Conservation (phyloP, 2,113 vertebrate genomes). For the Cochlearius cochlearius region DNA sequence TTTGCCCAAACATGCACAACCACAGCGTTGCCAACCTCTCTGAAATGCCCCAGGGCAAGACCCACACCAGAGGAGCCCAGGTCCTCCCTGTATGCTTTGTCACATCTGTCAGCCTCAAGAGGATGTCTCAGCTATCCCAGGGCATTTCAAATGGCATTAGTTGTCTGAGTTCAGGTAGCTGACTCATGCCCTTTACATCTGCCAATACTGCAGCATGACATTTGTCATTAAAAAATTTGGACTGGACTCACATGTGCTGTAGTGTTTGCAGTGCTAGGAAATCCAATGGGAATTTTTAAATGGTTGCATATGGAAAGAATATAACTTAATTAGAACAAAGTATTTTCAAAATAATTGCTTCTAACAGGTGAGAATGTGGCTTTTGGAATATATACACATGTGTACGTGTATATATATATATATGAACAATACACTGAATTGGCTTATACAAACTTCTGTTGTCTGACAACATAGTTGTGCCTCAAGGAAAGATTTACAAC, state of each 20-base stretch:
- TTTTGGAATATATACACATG: neutral
- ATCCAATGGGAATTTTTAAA: neutral
- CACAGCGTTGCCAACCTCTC: neutral
- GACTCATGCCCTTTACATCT: neutral
- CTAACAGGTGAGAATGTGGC: neutral
- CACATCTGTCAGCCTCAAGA: neutral
- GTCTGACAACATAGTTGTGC: neutral
- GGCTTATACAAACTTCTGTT: neutral
- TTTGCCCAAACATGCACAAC: neutral
- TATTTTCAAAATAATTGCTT: neutral
- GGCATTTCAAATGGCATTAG: neutral
- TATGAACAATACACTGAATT: neutral
- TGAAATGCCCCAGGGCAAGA: neutral
- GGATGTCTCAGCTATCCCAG: neutral
- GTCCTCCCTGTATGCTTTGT: neutral
- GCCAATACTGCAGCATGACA: neutral
- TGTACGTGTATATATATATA: too few relatives aligned
- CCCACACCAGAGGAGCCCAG: neutral
- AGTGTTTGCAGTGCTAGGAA: neutral
- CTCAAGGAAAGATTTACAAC: neutral
- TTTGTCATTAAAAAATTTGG: neutral
- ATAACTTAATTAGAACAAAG: neutral
- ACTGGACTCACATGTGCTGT: neutral
- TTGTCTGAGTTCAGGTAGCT: neutral
- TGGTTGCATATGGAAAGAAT: neutral